Base-by-base conservation (phyloP, 2,113 vertebrate species). In the Seriola quinqueradiata region DNA sequence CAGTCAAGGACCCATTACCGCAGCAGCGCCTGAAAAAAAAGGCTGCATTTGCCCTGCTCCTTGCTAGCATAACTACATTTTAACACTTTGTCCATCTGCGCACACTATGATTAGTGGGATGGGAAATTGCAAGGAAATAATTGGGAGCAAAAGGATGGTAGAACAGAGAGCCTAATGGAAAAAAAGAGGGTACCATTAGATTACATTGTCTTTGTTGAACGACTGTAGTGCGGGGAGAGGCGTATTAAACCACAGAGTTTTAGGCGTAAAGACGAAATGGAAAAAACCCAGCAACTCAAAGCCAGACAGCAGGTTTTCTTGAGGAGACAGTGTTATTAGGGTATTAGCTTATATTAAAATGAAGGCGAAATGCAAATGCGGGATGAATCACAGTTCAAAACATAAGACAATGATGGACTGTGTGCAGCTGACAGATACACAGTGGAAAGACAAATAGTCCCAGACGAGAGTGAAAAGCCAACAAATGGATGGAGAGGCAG, bases 1-100 rank as follows among this genome's bases (percentile, higher is more conserved):
- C 94, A 95, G 86, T 90, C 87, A 86, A 81, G 81, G 89, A 86
- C 50, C 92, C 89, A 93, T 95, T 95, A 94, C 87, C 50, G 32
- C 44, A 67, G 84, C 72, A 61, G 66, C 11, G 68, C 38, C 82
- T 80, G 44, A 59, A 89, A 69, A 89, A 87, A 69, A 88, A 87
- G 66, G 61, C 59, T 46, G 59, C 54, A 48, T 44, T 77, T 61
- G 67, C 61, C 71, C 83, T 16, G 34, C 77, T 77, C 60, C 92
- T 89, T 87, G 86, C 94, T 90, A 92, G 86, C 90, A 91, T 92
- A 91, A 91, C 92, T 87, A 89, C 57, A 85, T 93, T 79, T 81
- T 59, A 88, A 80, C 87, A 90, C 87, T 86, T 80, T 88, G 89
- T 91, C 83, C 90, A 84, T 54, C 72, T 40, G 67, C 68, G 68